Base-by-base conservation (phyloP, 2,113 vertebrate species). In the Amphiprion percula region DNA sequence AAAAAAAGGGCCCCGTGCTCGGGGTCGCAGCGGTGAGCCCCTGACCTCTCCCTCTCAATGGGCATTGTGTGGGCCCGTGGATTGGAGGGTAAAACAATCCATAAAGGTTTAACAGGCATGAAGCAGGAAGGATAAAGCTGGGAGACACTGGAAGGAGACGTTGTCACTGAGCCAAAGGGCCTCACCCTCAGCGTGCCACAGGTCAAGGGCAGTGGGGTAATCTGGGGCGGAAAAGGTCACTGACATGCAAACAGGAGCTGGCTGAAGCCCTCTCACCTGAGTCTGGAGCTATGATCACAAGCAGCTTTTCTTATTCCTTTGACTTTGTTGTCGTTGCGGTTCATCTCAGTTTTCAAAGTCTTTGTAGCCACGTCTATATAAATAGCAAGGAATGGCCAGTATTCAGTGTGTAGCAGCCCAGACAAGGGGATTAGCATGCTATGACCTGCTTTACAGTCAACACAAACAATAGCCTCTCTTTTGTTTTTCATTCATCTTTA, bases 401-500 rank as follows among this genome's bases (percentile, higher is more conserved):
- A 33, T 67, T 39, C 46, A 77, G 11, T 24, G 50, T 33, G 62
- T 49, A 41, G 80, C 77, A 78, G 66, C 66, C 52, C 77, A 89
- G 84, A 68, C 88, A 69, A 88, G 76, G 77, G 85, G 91, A 93
- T 94, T 94, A 87, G 67, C 28, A 79, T 78, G 76, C 79, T 52
- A 69, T 92, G 90, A 92, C 92, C 91, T 80, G 86, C 88, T 93
- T 93, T 86, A 83, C 79, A 84, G 53, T 61, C 78, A 65, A 69
- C 68, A 68, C 74, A 87, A 82, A 91, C 81, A 86, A 85, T 75
- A 59, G 79, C 77, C 37, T 86, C 41, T 28, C 67, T 53, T 87
- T 86, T 79, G 72, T 85, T 85, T 78, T 74, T 19, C 23, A 55
- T 41, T 67, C 23, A 61, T 55, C n/a, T 17, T 53, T 70, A 26